These are phyloP conservation scores for Paradoxurus hermaphroditus DNA, from an alignment of 2,113 vertebrate species.

Conservation along the genomic window DNA sequence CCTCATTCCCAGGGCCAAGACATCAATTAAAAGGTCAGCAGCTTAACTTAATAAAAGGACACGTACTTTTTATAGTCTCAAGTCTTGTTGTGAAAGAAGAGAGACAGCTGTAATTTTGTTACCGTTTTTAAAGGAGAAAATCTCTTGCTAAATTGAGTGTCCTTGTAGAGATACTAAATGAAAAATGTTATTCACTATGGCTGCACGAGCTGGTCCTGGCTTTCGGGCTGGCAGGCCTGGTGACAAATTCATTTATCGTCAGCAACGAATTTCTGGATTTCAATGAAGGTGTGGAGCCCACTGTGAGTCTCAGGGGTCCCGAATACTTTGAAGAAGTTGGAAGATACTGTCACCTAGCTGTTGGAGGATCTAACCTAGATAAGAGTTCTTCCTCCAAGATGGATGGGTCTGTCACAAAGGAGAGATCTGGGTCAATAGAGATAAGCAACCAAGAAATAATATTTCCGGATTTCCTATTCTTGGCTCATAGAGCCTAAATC, in stretches of 20 bases:
- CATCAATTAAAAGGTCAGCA: neutral
- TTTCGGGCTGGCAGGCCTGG: neutral
- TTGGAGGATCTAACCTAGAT: neutral
- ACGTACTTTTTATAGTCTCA: neutral
- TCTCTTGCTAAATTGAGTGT: constrained; percentile 3
- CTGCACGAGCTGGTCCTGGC: neutral
- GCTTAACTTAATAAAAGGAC: neutral
- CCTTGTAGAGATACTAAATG: neutral
- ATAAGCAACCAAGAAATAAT: neutral
- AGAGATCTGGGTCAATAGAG: neutral
- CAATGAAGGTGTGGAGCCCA: neutral
- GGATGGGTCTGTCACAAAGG: neutral
- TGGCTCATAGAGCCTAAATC: neutral
- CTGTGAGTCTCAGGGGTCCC: neutral
- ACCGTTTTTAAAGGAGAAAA: constrained; percentile 31
- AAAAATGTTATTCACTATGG: neutral
- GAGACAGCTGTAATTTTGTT: neutral
- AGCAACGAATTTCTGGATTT: neutral
- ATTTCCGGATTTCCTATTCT: constrained; percentile 13
- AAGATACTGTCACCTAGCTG: neutral
- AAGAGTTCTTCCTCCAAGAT: neutral
- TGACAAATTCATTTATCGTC: neutral
- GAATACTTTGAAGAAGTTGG: neutral
- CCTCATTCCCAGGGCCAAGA: neutral
- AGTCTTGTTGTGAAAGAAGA: neutral